Conservation (phyloP, 2,113 vertebrate species). For the Sceloporus tristichus region DNA sequence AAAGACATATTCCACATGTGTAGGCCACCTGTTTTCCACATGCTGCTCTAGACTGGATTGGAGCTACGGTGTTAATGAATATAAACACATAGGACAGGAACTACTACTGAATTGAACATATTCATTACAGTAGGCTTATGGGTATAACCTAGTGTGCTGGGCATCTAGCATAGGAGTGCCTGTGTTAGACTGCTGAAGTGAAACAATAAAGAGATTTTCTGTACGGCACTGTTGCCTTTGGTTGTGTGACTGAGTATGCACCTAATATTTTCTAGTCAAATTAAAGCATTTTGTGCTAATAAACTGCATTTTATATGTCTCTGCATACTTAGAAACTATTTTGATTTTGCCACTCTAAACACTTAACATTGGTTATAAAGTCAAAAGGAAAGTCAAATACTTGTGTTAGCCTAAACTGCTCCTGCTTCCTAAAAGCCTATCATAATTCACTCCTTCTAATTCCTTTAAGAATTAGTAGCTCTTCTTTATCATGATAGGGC, state of each 20-base stretch:
- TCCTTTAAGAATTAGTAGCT: constrained; percentile 13
- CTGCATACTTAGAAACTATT: constrained; percentile 42
- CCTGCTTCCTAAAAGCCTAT: constrained; percentile 10
- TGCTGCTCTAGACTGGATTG: too few species aligned
- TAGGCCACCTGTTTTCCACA: too few species aligned
- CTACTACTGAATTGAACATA: neutral
- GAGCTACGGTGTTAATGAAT: neutral
- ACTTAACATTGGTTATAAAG: constrained; percentile 36
- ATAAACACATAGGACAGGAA: neutral
- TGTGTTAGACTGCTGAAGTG: neutral
- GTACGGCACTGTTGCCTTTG: neutral
- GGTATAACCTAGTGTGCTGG: neutral
- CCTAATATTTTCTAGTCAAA: neutral
- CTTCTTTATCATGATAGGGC: neutral
- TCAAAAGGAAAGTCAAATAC: constrained; percentile 14
- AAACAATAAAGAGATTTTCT: neutral
- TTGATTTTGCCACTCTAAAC: constrained; percentile 36
- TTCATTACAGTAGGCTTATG: neutral
- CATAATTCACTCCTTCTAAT: fast-evolving
- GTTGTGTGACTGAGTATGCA: neutral
- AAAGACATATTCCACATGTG: too few species aligned
- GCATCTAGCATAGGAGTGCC: neutral
- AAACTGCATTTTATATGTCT: neutral
- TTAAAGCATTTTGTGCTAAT: neutral
- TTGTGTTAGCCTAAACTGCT: constrained; percentile 9